A percentile compares a stretch with the other conserved stretches of the same genome.
These are phyloP conservation scores for Cephus sareptanus DNA, from an alignment of 2,888 invertebrate species.

Conservation along the genomic window DNA sequence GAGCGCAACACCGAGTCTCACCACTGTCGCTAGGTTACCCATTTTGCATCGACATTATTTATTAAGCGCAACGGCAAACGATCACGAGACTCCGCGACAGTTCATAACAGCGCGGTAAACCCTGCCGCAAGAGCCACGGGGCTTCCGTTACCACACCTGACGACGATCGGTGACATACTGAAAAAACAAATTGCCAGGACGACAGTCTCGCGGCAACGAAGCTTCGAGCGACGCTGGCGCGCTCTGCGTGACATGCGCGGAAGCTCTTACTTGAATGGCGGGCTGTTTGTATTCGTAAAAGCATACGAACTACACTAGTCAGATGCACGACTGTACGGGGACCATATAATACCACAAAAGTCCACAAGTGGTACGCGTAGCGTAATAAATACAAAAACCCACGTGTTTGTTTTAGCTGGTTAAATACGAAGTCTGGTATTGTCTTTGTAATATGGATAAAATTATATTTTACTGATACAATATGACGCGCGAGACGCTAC, in stretches of 20 bases:
- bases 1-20: conserved; percentile 54
- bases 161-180: conserved; percentile 45
- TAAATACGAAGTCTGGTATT: not conserved
- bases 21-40: conserved; percentile 59
- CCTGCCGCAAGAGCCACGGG: conserved; percentile 8
- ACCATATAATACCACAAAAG: not conserved
- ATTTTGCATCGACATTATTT: conserved; percentile 55
- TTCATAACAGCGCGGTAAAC: conserved; percentile 14
- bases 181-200: conserved; percentile 9
- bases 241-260: not conserved
- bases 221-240: not conserved
- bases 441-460: not conserved
- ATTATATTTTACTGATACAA: not conserved
- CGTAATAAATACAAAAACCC: not conserved
- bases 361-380: not conserved
- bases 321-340: not conserved
- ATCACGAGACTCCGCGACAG: conserved; percentile 31
- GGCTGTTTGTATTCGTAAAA: not conserved
- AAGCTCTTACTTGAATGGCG: not conserved
- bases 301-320: too few species aligned
- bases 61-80: conserved; percentile 21
- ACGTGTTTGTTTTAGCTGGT: not conserved
- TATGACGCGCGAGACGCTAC: not conserved
- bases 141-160: conserved; percentile 21
- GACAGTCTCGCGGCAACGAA: not conserved